Evolutionary conservation across 64 coral and sea anemone genomes (phyloP).

Genomic region (Porites lutea): DNA sequence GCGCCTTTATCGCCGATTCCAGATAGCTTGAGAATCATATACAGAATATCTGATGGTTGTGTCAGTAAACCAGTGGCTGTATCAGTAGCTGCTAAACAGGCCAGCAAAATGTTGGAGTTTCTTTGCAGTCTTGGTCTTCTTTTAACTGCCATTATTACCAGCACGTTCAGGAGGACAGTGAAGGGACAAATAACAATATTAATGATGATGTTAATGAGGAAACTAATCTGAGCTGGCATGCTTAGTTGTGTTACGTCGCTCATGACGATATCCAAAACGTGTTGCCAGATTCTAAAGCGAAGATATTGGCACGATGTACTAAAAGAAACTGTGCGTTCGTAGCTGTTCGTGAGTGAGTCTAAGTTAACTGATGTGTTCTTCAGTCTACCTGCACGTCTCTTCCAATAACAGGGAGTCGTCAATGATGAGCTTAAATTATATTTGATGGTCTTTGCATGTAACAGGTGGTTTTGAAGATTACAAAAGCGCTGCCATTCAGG

Average conservation of each 20-base stretch:
- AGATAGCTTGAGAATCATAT: not conserved
- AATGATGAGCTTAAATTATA: too few relatives aligned
- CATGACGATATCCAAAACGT: not conserved
- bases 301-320: too few relatives aligned
- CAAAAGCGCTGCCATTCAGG: too few relatives aligned
- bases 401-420: too few relatives aligned
- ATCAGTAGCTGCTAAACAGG: not conserved
- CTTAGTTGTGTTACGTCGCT: not conserved
- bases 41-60: not conserved
- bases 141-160: not conserved
- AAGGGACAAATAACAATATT: not conserved
- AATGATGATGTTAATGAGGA: not conserved
- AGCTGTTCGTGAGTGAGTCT: too few relatives aligned
- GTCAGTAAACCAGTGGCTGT: not conserved
- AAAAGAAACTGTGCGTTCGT: too few relatives aligned
- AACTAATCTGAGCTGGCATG: not conserved
- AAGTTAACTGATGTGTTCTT: too few relatives aligned
- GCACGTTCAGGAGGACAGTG: not conserved
- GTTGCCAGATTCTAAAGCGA: not conserved
- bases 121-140: not conserved
- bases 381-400: too few relatives aligned
- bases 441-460: too few relatives aligned
- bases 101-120: not conserved
- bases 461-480: too few relatives aligned
- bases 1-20: too few relatives aligned